Base-by-base conservation (phyloP, 1,140 invertebrate species). In the Drosophila nigromelanica region DNA sequence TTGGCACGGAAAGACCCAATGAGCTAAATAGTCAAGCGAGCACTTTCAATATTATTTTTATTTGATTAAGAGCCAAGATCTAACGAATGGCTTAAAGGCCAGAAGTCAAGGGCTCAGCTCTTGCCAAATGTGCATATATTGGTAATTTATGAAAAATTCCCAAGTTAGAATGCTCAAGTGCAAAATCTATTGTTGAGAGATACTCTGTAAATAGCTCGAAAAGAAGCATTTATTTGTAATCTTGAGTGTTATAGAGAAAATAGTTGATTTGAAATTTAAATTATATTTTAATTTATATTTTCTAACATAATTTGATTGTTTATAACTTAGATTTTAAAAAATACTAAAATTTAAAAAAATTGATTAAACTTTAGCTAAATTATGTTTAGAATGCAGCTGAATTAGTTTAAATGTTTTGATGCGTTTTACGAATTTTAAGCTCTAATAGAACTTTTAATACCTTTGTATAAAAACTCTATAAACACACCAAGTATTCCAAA, bases 11-110 rank as follows among this genome's bases (percentile, higher is more conserved):
- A 60, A 51, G 21, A 35, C 52, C 63, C 63, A 27, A 5, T 30
- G 30, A 18, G 15, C n/a, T 8, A 51, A 55, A 66, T 51, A 35
- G 35, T 35, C 62, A 56, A 54, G 47, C 47, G 30, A 56, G 56
- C 21, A 42, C 24, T 18, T 63, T 52, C 48, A 51, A 24, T 24
- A 24, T 24, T 24, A 24, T 24, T 24, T 2, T 50, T 62, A 62
- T 71, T 71, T 64, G 52, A 42, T 40, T 56, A 51, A 56, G 35
- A 56, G 47, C 14, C 27, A 56, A 43, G 30, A 59, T 35, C 43
- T 48, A 40, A 39, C 18, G 37, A 58, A 18, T 14, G 35, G 63
- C 33, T 35, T 55, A 66, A 48, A 47, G 21, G 60, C 60, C 48
- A 64, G 12, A 11, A 42, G 61, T 45, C 61, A 54, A 37, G 35